Evolutionary conservation across 2,113 vertebrate species (phyloP).

Genomic region (Cichladusa arquata): DNA sequence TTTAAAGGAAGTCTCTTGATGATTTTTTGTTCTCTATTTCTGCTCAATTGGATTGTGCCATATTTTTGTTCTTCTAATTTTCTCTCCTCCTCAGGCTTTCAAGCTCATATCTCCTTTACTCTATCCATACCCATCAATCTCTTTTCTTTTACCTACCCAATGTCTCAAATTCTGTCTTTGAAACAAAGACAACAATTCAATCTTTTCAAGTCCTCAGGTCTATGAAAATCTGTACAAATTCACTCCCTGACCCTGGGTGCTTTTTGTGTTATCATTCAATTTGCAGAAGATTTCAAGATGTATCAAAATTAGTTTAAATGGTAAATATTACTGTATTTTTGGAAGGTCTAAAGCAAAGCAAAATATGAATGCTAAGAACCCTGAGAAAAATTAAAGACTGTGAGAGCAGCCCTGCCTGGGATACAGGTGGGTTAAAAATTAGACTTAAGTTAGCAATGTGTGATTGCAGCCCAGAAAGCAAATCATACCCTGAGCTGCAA

Average conservation of each 20-base stretch:
- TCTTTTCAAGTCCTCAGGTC: neutral
- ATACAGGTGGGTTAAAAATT: neutral
- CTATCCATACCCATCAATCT: neutral
- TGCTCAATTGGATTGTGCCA: neutral
- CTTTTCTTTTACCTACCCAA: neutral
- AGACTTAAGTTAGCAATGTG: neutral
- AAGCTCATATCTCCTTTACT: neutral
- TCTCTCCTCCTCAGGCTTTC: neutral
- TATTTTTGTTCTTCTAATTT: neutral
- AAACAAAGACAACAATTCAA: neutral
- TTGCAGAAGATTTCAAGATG: neutral
- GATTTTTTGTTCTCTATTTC: slow-evolving; percentile 28
- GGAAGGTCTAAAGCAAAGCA: neutral
- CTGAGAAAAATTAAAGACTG: neutral
- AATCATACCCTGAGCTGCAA: neutral
- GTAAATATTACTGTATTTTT: neutral
- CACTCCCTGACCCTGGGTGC: neutral
- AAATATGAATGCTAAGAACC: neutral
- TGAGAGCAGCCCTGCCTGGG: neutral
- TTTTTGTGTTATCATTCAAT: neutral
- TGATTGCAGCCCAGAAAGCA: neutral
- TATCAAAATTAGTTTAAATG: neutral
- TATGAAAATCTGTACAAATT: neutral
- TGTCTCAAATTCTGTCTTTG: neutral
- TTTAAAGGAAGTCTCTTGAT: slow-evolving; percentile 21